phyloP scores from a whole-genome alignment of 2,113 vertebrate species.

The Oncorhynchus keta region DNA sequence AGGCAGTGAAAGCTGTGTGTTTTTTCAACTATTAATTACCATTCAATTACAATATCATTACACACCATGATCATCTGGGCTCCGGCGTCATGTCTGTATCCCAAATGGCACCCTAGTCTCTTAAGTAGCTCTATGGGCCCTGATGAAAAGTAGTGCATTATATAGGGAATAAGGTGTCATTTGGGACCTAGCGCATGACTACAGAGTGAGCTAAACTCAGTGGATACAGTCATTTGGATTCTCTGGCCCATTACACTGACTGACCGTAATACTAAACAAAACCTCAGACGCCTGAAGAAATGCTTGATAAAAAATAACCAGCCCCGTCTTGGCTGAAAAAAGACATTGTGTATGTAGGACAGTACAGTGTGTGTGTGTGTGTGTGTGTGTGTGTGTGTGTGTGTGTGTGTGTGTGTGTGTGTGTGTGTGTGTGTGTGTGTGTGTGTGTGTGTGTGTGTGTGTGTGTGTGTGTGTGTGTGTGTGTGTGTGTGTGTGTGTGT shows the following conservation, averaged over 20 bases:
- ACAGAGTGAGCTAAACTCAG: not conserved
- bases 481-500: not conserved
- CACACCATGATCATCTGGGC: slow-evolving; percentile 45
- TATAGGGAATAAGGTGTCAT: not conserved
- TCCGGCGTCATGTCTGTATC: not conserved
- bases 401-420: too few relatives aligned
- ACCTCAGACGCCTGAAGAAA: slow-evolving; percentile 26
- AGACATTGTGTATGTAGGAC: slow-evolving; percentile 8
- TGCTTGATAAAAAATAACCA: slow-evolving; percentile 26
- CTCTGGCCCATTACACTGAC: slow-evolving; percentile 24
- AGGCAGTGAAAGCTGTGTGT: slow-evolving; percentile 33
- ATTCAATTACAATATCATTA: slow-evolving; percentile 73
- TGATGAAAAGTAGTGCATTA: too few relatives aligned
- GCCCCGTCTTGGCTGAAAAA: slow-evolving; percentile 2
- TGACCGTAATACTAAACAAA: slow-evolving; percentile 34
- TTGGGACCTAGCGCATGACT: too few relatives aligned
- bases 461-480: too few relatives aligned
- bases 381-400: not conserved
- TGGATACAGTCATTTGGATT: slow-evolving; percentile 28
- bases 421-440: not conserved
- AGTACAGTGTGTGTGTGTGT: not conserved
- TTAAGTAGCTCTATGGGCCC: too few relatives aligned
- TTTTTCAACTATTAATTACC: slow-evolving; percentile 63
- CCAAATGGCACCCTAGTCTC: too few relatives aligned
- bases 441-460: too few relatives aligned